These are phyloP conservation scores for Dryobotodes eremita DNA, from an alignment of 2,888 invertebrate species.

Conservation along the genomic window DNA sequence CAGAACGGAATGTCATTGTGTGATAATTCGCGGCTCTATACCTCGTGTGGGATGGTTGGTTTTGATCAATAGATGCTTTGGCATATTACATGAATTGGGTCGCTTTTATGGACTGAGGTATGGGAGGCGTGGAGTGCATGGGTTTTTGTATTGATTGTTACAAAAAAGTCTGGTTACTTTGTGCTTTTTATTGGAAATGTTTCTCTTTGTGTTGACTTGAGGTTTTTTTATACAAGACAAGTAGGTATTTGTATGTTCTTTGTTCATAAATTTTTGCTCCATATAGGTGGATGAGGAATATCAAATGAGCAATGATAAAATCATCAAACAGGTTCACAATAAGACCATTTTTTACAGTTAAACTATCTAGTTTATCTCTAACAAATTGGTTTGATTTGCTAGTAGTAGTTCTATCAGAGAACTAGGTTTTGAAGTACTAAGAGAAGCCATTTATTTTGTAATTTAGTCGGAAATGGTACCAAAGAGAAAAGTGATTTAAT, in stretches of 20 bases:
- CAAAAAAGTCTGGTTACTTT: conserved; percentile 8
- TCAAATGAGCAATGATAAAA: not conserved
- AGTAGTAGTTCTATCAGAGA: not conserved
- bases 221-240: not conserved
- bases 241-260: not conserved
- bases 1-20: conserved; percentile 77
- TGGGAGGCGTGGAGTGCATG: not conserved
- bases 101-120: not conserved
- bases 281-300: not conserved
- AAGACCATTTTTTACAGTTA: not conserved
- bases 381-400: conserved; percentile 11
- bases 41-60: conserved; percentile 67
- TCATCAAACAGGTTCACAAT: not conserved
- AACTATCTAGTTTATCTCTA: not conserved
- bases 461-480: not conserved
- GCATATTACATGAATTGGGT: conserved; percentile 37
- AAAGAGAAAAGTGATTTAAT: conserved; percentile 31
- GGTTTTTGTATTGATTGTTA: conserved; percentile 17
- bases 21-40: conserved; percentile 71
- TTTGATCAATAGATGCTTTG: conserved; percentile 65
- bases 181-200: not conserved
- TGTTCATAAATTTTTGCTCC: not conserved
- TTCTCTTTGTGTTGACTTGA: not conserved
- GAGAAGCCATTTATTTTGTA: conserved; percentile 6
- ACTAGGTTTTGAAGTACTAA: conserved; percentile 14